Base-by-base conservation (phyloP, 1,140 invertebrate species). In the Glomeris maerens region DNA sequence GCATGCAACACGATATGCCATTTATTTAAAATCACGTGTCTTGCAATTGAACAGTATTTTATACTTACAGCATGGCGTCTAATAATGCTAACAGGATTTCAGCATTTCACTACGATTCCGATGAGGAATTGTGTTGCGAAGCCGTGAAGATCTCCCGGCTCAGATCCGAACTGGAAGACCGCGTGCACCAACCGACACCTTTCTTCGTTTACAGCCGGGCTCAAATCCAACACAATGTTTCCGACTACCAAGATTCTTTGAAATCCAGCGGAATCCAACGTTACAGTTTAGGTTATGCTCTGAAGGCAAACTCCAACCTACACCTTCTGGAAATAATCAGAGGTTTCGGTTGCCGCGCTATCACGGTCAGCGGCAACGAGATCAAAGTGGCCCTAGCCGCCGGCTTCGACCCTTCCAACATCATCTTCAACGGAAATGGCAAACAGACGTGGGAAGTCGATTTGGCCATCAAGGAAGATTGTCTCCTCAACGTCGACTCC, bases 371-470 rank as follows among this genome's bases (percentile, higher is more conserved):
- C 45, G 67, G 68, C 13, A 55, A 60, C 41, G 69, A 71, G 55
- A 52, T 70, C n/a, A 42, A 57, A 31, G 31, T 64, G 7, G 66
- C 66, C 3, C 25, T 66, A 23, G 52, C 61, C 29, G 52, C 57
- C 13, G 66, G 66, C 14, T 67, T 68, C 53, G 10, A 49, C 17
- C 55, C 61, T 13, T 31, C 50, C 22, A 41, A 52, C 3, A 60
- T 69, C 14, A 45, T 71, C 27, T 60, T 67, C 17, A 71, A 70
- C 57, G 69, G 69, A 20, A 69, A 68, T 52, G 69, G 69, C 17
- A 71, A 71, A 55, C 55, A 59, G 2, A 52, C 51, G 0, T 65
- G 63, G 63, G 68, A 69, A 56, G 62, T 68, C 2, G 57, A 62
- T 22, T 38, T 66, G 22, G 69, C 67, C 2, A 56, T 70, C 5